A percentile compares a stretch with the other conserved stretches of the same genome.
These are phyloP conservation scores for Actinia tenebrosa DNA, from an alignment of 64 coral and sea anemone genomes.

Conservation along the genomic window DNA sequence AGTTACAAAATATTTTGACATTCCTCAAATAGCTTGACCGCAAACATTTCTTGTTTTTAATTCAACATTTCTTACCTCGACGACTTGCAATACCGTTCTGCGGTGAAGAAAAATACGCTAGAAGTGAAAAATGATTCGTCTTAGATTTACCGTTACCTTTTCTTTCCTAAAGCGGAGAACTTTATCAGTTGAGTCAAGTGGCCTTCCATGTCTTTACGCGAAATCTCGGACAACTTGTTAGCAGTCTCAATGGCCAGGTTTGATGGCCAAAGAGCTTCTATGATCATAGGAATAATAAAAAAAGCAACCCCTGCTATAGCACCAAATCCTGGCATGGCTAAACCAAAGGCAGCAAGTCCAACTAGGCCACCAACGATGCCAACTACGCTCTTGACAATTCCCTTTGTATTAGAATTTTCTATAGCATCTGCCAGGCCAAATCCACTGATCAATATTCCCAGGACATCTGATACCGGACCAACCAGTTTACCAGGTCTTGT, in stretches of 20 bases:
- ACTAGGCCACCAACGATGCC: slow-evolving; percentile 55
- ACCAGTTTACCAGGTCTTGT: slow-evolving; percentile 2
- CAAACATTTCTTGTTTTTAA: no score
- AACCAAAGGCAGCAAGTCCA: slow-evolving; percentile 38
- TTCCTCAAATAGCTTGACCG: no score
- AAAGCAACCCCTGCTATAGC: slow-evolving; percentile 33
- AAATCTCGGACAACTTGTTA: slow-evolving; percentile 60
- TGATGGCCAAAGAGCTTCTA: slow-evolving; percentile 45
- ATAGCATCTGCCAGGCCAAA: slow-evolving; percentile 57
- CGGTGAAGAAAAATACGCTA: no score
- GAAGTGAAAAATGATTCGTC: not conserved
- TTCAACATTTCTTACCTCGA: no score
- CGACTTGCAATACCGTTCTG: no score
- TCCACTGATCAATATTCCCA: slow-evolving; percentile 41
- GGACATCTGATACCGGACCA: slow-evolving; percentile 49
- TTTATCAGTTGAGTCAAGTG: slow-evolving; percentile 31
- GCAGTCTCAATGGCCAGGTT: slow-evolving; percentile 64
- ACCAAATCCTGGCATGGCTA: slow-evolving; percentile 4
- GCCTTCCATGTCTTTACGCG: slow-evolving; percentile 46
- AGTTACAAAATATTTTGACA: no score
- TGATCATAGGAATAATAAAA: slow-evolving; percentile 52
- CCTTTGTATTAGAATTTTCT: slow-evolving; percentile 40
- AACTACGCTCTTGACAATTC: slow-evolving; percentile 55
- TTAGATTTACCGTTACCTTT: slow-evolving; percentile 38
- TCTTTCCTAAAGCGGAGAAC: slow-evolving; percentile 27